phyloP scores from a whole-genome alignment of 2,888 invertebrate species.

The Epiperipatus broadwayi region DNA sequence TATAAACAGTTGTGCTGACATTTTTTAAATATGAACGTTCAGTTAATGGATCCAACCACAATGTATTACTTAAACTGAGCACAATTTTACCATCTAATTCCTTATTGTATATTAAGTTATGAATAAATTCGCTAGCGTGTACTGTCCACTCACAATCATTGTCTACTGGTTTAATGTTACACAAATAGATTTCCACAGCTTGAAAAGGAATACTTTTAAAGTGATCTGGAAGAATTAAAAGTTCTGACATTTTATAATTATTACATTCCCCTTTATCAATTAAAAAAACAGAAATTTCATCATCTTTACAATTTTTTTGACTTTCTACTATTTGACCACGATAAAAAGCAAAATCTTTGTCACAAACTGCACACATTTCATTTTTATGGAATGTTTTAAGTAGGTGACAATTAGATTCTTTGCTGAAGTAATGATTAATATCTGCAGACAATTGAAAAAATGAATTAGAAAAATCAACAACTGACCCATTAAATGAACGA shows the following conservation, averaged over 20 bases:
- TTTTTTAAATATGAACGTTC: conserved; percentile 36
- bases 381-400: no score
- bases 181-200: conserved; percentile 36
- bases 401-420: no score
- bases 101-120: conserved; percentile 21
- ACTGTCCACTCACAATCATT: conserved; percentile 37
- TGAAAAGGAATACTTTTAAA: conserved; percentile 28
- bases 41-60: conserved; percentile 45
- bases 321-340: conserved; percentile 35
- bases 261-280: conserved; percentile 38
- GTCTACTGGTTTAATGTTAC: conserved; percentile 36
- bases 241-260: conserved; percentile 16
- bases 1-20: conserved; percentile 34
- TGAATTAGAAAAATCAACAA: no score
- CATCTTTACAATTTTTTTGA: conserved; percentile 26
- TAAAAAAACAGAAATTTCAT: no score
- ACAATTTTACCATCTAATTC: conserved; percentile 29
- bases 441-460: no score
- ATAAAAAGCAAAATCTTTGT: conserved; percentile 31
- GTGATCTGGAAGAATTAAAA: conserved; percentile 31
- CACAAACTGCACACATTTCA: conserved; percentile 38
- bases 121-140: conserved; percentile 28
- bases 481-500: no score
- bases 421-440: no score
- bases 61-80: conserved; percentile 39